Evolutionary conservation across 2,797 vertebrate species (phyloP).

Genomic region (Xerus rutilus): DNA sequence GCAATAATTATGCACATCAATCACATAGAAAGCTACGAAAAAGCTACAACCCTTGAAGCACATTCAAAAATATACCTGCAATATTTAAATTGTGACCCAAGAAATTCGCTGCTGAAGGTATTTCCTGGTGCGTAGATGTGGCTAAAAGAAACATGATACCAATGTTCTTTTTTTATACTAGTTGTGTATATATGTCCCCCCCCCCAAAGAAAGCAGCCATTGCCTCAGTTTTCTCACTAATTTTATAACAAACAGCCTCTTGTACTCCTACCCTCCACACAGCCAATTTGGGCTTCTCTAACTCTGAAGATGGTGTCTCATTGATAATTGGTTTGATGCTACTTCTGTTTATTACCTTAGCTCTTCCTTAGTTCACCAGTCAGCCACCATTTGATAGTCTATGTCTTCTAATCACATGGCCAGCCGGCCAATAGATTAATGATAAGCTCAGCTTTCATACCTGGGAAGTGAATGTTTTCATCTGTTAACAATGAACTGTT

Average conservation of each 20-base stretch:
- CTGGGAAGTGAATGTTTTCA: slow-evolving; percentile 24
- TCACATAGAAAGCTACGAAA: slow-evolving; percentile 13
- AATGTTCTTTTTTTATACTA: neutral
- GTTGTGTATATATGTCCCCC: neutral
- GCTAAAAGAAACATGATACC: neutral
- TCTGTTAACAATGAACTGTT: slow-evolving; percentile 6
- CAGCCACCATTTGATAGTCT: slow-evolving; percentile 2
- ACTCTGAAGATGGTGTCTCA: neutral
- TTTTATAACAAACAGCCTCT: neutral
- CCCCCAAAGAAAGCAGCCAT: neutral
- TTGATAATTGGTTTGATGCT: neutral
- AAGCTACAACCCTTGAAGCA: neutral
- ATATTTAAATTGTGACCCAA: slow-evolving; percentile 56
- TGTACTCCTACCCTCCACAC: neutral
- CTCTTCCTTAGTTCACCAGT: slow-evolving; percentile 28
- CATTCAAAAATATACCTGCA: slow-evolving; percentile 44
- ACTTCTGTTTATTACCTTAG: slow-evolving; percentile 23
- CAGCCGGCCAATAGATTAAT: neutral
- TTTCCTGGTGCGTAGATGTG: slow-evolving; percentile 45
- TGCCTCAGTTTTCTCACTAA: neutral
- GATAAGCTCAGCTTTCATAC: slow-evolving; percentile 51
- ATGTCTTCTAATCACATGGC: neutral
- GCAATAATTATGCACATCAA: slow-evolving; percentile 23
- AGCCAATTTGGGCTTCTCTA: neutral
- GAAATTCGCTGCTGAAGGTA: neutral